These are phyloP conservation scores for Conchocele bisecta DNA, from an alignment of 2,888 invertebrate genomes.

Conservation along the genomic window DNA sequence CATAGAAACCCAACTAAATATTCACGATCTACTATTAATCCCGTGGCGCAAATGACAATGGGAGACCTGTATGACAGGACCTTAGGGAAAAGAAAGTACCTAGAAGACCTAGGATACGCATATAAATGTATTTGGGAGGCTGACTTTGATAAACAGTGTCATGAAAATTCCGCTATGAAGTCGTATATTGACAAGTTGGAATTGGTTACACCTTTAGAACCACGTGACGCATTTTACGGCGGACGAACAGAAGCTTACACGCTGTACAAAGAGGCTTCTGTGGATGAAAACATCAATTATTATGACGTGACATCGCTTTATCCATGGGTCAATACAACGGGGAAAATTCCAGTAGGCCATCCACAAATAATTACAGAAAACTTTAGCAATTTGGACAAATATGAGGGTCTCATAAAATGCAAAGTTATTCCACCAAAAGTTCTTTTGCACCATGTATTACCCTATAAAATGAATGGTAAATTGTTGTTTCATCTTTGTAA, in stretches of 20 bases:
- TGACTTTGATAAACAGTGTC: constrained; percentile 49
- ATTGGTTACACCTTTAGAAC: background rate
- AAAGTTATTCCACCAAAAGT: no score
- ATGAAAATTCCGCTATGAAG: constrained; percentile 32
- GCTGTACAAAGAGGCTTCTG: constrained; percentile 25
- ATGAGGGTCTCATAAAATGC: no score
- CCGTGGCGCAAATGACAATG: constrained; percentile 36
- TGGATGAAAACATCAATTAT: constrained; percentile 13
- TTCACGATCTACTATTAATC: constrained; percentile 21
- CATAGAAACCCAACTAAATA: constrained; percentile 27
- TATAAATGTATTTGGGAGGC: constrained; percentile 64
- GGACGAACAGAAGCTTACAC: constrained; percentile 31
- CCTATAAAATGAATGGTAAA: no score
- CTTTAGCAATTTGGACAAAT: no score
- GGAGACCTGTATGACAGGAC: constrained; percentile 31
- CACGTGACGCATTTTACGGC: constrained; percentile 11
- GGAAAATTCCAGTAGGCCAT: no score
- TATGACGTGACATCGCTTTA: constrained; percentile 32
- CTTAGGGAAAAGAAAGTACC: constrained; percentile 27
- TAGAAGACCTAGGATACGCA: constrained; percentile 41
- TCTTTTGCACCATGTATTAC: no score
- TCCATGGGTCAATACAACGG: no score
- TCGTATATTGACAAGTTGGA: constrained; percentile 29
- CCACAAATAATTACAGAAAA: no score
- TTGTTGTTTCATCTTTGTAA: no score